Conservation (phyloP, 64 coral and sea anemone species). For the Porites lutea region DNA sequence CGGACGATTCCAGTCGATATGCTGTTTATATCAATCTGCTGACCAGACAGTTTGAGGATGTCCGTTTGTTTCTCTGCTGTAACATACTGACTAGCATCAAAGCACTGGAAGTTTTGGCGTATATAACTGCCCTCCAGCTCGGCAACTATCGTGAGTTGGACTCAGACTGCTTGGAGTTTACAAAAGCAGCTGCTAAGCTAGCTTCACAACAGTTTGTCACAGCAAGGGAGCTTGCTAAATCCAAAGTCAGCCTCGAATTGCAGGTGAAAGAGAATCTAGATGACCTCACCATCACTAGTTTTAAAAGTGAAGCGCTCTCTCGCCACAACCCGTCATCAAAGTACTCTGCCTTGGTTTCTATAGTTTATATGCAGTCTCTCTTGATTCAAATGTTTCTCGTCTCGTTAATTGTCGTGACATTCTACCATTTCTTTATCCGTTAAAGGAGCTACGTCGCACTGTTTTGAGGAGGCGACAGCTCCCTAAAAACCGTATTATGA, state of each 20-base stretch:
- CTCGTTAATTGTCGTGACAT: neutral
- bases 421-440: neutral
- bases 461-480: neutral
- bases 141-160: conserved; percentile 1
- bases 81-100: neutral
- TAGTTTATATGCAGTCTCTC: neutral
- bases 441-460: neutral
- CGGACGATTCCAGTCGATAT: neutral
- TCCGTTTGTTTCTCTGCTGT: neutral
- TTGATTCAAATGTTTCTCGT: neutral
- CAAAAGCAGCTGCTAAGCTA: neutral
- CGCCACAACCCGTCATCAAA: neutral
- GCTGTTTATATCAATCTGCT: neutral
- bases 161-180: neutral
- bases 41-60: neutral
- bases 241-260: neutral
- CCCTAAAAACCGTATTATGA: neutral
- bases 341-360: neutral
- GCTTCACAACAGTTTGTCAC: neutral
- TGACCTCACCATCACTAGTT: conserved; percentile 1
- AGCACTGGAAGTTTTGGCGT: conserved; percentile 2
- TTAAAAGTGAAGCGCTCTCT: conserved; percentile 13
- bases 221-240: neutral
- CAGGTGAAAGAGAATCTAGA: neutral
- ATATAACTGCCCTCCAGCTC: conserved; percentile 11